A percentile compares a stretch with the other conserved stretches of the same genome.
phyloP scores from a whole-genome alignment of 2,113 vertebrate genomes.

The Loxodonta africana region DNA sequence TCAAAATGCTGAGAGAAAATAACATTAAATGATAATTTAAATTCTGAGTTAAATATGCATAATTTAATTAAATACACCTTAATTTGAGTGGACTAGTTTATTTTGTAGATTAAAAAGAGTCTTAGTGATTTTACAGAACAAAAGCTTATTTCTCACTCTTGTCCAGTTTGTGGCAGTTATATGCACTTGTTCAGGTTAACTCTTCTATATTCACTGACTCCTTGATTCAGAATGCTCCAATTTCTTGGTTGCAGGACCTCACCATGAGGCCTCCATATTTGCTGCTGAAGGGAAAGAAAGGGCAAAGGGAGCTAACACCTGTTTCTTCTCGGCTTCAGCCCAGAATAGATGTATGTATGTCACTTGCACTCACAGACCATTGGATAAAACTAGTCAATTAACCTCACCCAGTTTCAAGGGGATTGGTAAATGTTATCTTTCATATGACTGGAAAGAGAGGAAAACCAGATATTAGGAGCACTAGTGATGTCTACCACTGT shows the following conservation, averaged over 20 bases:
- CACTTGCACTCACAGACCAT: background rate
- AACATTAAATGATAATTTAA: background rate
- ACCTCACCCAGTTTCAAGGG: background rate
- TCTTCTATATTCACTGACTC: background rate
- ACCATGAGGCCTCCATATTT: background rate
- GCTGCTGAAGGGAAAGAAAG: background rate
- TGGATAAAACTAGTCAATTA: background rate
- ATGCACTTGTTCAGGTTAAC: background rate
- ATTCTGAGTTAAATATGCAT: background rate
- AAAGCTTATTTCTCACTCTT: background rate
- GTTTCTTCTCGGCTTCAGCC: background rate
- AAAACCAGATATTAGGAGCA: background rate
- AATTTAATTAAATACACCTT: background rate
- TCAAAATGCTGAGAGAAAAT: constrained; percentile 38
- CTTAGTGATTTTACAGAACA: background rate
- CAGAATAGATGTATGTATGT: background rate
- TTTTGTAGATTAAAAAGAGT: background rate
- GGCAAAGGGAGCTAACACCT: background rate
- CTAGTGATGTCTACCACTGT: background rate
- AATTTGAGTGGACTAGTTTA: background rate
- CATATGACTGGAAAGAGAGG: background rate
- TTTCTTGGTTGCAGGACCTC: background rate
- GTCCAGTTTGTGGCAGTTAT: background rate
- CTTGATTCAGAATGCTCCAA: background rate
- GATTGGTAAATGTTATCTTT: background rate